Evolutionary conservation across 2,113 vertebrate genomes (phyloP), one percentile per base, ranked within the genome.

Genomic region (Thunnus thynnus): DNA sequence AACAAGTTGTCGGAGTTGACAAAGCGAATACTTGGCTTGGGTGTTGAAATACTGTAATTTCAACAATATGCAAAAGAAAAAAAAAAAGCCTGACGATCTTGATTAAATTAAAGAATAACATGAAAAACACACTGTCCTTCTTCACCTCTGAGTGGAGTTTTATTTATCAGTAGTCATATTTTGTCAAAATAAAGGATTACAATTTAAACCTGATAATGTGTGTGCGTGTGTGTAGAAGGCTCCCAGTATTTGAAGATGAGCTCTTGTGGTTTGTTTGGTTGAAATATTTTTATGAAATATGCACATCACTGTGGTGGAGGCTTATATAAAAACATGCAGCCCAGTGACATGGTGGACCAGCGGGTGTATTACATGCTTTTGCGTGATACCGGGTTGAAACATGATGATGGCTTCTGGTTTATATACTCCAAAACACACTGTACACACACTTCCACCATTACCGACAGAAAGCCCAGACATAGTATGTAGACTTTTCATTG

Each of bases 21-120:
- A 93, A 88, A 80, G 91, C 95, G 47, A 94, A 91, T 77, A 92
- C 94, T 46, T 96, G 95, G 95, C 92, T 95, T 44, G 94, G 94
- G 2, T 96, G 94, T 86, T 94, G 79, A 94, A 85, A 63, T 61
- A 10, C 46, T 69, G 25, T 36, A 62, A 36, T 63, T 67, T 57
- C 46, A 41, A 32, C 12, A 78, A 67, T 7, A 46, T 18, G 16
- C 20, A 65, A 36, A 58, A 57, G 18, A 14, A 30, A 30, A 30
- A 63, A 14, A 60, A 67, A 2, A 66, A 7, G 36, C 44, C 57
- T 70, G 60, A 60, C 77, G 67, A 63, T 13, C 13, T 41, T 77
- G 4, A 75, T 25, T 75, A 67, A 69, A 76, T 64, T 5, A 56
- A 57, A 47, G 25, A 52, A 47, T 1, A 16, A 36, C 20, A 57